Evolutionary conservation across 2,113 vertebrate genomes (phyloP).

Genomic region (Ibidorhyncha struthersii): DNA sequence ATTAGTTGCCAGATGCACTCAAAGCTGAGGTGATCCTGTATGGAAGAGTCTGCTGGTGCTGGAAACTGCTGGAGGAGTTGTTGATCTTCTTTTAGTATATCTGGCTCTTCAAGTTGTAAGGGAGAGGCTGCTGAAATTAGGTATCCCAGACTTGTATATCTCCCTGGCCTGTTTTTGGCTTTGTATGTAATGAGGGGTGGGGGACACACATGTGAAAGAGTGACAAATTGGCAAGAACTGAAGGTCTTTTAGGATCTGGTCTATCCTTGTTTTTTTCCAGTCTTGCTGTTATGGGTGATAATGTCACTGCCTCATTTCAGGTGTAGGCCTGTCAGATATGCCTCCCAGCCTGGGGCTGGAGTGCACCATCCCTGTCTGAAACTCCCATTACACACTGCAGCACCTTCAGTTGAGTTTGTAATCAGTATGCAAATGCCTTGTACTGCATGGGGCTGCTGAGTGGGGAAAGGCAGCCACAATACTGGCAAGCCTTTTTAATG

Average conservation of each 20-base stretch:
- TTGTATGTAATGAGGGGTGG: neutral
- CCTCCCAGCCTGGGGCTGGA: neutral
- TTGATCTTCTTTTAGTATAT: neutral
- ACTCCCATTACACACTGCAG: neutral
- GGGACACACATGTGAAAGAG: neutral
- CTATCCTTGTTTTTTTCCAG: neutral
- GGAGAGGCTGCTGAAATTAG: neutral
- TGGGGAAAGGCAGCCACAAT: neutral
- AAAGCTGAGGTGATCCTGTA: neutral
- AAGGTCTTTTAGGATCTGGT: neutral
- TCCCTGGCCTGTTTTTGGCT: neutral
- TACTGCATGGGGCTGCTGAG: neutral
- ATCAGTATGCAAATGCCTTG: constrained; percentile 6
- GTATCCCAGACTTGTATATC: neutral
- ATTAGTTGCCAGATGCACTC: neutral
- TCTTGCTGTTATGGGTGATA: neutral
- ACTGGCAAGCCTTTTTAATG: neutral
- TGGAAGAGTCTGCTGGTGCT: neutral
- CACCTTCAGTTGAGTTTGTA: neutral
- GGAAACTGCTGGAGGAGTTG: neutral
- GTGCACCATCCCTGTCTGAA: neutral
- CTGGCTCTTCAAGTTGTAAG: neutral
- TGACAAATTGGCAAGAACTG: neutral
- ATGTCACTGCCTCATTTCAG: neutral
- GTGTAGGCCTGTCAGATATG: neutral